Conservation (phyloP, 2,888 invertebrate species). For the Acrobasis repandana region DNA sequence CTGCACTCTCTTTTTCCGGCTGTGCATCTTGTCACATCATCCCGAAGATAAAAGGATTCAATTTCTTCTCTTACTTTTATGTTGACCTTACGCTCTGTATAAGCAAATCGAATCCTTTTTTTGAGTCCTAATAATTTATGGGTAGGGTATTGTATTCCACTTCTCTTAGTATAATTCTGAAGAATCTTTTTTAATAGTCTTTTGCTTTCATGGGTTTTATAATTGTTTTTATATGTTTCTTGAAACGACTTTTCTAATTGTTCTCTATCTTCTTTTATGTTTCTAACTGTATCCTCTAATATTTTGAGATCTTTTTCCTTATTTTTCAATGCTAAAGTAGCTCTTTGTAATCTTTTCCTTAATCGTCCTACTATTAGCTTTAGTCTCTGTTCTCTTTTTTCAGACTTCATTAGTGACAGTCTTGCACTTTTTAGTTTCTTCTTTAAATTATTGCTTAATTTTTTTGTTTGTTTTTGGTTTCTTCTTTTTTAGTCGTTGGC, state of each 20-base stretch:
- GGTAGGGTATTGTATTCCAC: not conserved
- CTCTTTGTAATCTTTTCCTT: slow-evolving; percentile 17
- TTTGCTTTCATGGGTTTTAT: not conserved
- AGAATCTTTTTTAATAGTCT: slow-evolving; percentile 5
- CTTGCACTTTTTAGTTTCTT: slow-evolving; percentile 14
- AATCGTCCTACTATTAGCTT: slow-evolving; percentile 11
- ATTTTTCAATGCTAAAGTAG: not conserved
- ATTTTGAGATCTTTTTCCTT: no score
- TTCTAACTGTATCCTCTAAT: no score
- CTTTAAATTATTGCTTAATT: not conserved
- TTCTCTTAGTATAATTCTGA: not conserved
- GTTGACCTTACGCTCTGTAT: slow-evolving; percentile 17
- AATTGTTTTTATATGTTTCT: slow-evolving; percentile 4
- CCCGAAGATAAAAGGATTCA: slow-evolving; percentile 27
- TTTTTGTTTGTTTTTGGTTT: not conserved
- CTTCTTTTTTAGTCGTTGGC: slow-evolving; percentile 5
- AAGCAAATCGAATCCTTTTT: slow-evolving; percentile 5
- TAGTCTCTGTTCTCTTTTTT: slow-evolving; percentile 16
- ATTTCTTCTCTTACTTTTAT: slow-evolving; percentile 27
- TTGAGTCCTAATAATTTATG: slow-evolving; percentile 1
- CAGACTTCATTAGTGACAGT: slow-evolving; percentile 17
- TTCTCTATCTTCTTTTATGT: slow-evolving; percentile 1
- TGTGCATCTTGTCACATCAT: slow-evolving; percentile 31
- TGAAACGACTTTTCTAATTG: not conserved
- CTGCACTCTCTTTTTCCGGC: slow-evolving; percentile 31